Conservation (phyloP, 1,140 invertebrate genomes). For the Drosophila murphyi region DNA sequence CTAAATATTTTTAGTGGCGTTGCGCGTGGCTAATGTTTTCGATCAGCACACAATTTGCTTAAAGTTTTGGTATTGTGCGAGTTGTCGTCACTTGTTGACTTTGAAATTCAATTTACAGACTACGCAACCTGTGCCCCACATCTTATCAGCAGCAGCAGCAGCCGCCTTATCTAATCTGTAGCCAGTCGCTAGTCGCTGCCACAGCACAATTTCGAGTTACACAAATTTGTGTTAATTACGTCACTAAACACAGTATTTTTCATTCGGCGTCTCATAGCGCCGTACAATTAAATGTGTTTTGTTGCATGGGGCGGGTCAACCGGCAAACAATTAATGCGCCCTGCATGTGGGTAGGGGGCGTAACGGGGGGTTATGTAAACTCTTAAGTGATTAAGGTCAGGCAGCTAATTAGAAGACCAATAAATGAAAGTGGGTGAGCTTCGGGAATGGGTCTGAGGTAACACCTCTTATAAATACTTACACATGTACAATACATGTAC, state of each 20-base stretch:
- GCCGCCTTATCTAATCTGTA: too few species aligned
- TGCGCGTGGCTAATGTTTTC: constrained; percentile 64
- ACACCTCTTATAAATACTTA: background rate
- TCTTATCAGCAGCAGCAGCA: constrained; percentile 48
- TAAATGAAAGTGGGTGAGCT: constrained; percentile 67
- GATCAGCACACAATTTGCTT: constrained; percentile 55
- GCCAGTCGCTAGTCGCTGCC: background rate
- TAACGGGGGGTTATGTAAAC: constrained; percentile 53
- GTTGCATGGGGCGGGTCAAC: constrained; percentile 20
- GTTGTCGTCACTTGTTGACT: constrained; percentile 51
- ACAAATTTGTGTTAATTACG: constrained; percentile 28
- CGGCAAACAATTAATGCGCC: constrained; percentile 37
- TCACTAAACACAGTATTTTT: constrained; percentile 20
- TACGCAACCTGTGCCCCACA: constrained; percentile 34
- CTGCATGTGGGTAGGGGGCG: constrained; percentile 15
- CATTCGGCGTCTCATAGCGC: constrained; percentile 21
- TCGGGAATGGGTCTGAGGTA: constrained; percentile 24
- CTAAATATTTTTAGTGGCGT: constrained; percentile 56
- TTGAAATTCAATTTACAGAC: constrained; percentile 48
- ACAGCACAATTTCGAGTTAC: constrained; percentile 4
- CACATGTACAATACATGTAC: background rate
- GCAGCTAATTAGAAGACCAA: constrained; percentile 68
- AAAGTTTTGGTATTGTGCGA: constrained; percentile 56
- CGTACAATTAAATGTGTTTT: constrained; percentile 22
- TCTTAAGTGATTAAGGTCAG: constrained; percentile 80